A percentile compares a stretch with the other conserved stretches of the same genome.
Conservation (phyloP, 2,797 vertebrate genomes). For the Channallabes apus region DNA sequence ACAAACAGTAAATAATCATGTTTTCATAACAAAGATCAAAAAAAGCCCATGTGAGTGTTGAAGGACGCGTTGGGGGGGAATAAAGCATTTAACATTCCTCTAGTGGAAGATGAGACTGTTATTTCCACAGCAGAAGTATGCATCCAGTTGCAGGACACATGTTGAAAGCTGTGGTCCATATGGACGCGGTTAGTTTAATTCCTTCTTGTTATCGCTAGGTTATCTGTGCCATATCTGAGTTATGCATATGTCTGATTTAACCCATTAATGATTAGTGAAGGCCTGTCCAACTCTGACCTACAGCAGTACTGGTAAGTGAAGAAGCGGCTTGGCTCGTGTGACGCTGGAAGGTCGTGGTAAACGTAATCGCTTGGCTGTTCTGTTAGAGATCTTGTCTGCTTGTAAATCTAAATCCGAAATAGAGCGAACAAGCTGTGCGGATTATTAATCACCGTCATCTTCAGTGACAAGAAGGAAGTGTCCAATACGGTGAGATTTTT, state of each 20-base stretch:
- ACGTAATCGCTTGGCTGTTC: not conserved
- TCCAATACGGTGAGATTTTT: not conserved
- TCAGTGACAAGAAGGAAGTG: not conserved
- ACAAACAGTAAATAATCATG: not conserved
- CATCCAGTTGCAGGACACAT: slow-evolving; percentile 24
- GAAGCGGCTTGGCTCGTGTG: not conserved
- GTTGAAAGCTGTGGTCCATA: slow-evolving; percentile 55
- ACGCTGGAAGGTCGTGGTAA: not conserved
- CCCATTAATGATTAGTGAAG: slow-evolving; percentile 58
- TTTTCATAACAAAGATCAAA: slow-evolving; percentile 8
- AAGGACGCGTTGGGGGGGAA: not conserved
- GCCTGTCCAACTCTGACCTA: slow-evolving; percentile 18
- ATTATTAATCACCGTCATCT: not conserved
- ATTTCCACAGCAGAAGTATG: slow-evolving; percentile 28
- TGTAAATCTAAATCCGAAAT: slow-evolving; percentile 3
- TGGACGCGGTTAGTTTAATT: slow-evolving; percentile 63
- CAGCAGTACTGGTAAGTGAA: slow-evolving; percentile 10
- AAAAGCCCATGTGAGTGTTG: not conserved
- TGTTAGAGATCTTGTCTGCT: not conserved
- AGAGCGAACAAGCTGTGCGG: not conserved
- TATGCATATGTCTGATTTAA: slow-evolving; percentile 42
- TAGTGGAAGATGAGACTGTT: slow-evolving; percentile 6
- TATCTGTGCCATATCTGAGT: slow-evolving; percentile 52
- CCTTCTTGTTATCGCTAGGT: slow-evolving; percentile 55
- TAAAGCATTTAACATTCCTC: slow-evolving; percentile 18